These are phyloP conservation scores for Neoascia interrupta DNA, from an alignment of 2,888 invertebrate genomes.

Conservation along the genomic window DNA sequence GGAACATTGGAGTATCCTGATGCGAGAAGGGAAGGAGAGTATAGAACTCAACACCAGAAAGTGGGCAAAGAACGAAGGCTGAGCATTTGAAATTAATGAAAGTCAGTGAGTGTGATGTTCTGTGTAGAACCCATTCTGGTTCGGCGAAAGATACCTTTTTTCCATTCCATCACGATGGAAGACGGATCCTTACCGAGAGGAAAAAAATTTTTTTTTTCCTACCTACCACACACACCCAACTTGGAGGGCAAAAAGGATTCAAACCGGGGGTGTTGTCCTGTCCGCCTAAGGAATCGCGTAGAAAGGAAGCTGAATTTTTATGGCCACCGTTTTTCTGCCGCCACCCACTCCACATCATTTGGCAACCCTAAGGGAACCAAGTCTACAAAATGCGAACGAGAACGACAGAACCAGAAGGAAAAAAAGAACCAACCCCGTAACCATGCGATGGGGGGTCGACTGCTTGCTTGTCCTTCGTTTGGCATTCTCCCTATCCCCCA, in stretches of 20 bases:
- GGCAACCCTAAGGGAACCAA: slow-evolving; percentile 65
- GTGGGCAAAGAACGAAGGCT: slow-evolving; percentile 29
- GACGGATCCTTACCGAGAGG: slow-evolving; percentile 54
- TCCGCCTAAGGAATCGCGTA: slow-evolving; percentile 66
- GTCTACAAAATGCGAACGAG: slow-evolving; percentile 62
- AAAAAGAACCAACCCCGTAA: slow-evolving; percentile 7
- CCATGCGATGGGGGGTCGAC: slow-evolving; percentile 41
- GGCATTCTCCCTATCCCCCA: neutral
- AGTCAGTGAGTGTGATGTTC: slow-evolving; percentile 51
- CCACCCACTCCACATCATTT: slow-evolving; percentile 39
- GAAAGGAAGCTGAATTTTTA: slow-evolving; percentile 68
- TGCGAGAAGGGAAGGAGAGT: slow-evolving; percentile 1
- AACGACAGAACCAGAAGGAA: slow-evolving; percentile 30
- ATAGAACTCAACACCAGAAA: neutral
- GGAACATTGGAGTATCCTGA: slow-evolving; percentile 66
- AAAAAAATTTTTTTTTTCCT: no score
- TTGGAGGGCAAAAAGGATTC: slow-evolving; percentile 55
- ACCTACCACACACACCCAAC: neutral
- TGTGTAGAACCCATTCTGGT: slow-evolving; percentile 53
- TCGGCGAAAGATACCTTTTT: slow-evolving; percentile 59
- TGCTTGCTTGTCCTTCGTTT: slow-evolving; percentile 51
- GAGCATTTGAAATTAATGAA: slow-evolving; percentile 69
- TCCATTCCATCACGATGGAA: slow-evolving; percentile 57
- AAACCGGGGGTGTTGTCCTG: slow-evolving; percentile 56
- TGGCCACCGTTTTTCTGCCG: slow-evolving; percentile 59